phyloP scores from a whole-genome alignment of 35 echinoderm and acorn worm genomes.

The Apostichopus japonicus region DNA sequence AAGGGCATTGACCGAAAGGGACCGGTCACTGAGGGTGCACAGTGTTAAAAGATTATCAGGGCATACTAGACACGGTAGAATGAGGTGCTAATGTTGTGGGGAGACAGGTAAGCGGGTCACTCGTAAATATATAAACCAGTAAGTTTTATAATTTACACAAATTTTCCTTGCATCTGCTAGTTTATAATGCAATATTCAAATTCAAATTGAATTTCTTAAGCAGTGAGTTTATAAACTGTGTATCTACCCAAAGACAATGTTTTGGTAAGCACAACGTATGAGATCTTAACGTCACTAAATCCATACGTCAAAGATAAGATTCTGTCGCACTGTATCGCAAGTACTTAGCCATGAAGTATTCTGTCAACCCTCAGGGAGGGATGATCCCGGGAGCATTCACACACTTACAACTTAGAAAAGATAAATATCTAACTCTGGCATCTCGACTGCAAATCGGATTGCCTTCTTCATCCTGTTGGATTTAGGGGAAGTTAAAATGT shows the following conservation, averaged over 20 bases:
- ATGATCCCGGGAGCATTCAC: background rate
- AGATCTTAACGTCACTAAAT: constrained; percentile 7
- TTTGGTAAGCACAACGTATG: background rate
- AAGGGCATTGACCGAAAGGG: too few species aligned
- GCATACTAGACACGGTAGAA: too few species aligned
- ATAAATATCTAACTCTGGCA: background rate
- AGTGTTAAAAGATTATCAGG: too few species aligned
- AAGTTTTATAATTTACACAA: too few species aligned
- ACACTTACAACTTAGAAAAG: background rate
- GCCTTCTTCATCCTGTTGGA: constrained; percentile 4
- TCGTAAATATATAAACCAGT: too few species aligned
- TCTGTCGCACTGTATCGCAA: background rate
- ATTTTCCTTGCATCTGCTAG: too few species aligned
- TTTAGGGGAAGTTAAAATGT: background rate
- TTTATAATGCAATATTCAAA: too few species aligned
- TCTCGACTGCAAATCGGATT: background rate
- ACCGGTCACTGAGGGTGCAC: too few species aligned
- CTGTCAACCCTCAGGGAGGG: background rate
- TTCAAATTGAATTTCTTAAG: too few species aligned
- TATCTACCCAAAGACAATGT: background rate
- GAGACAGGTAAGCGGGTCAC: too few species aligned
- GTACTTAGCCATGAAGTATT: constrained; percentile 18
- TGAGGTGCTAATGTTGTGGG: too few species aligned
- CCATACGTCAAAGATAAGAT: constrained; percentile 5
- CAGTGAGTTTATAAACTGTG: too few species aligned